Conservation (phyloP, 2,113 vertebrate species). For the Zosterops lateralis region DNA sequence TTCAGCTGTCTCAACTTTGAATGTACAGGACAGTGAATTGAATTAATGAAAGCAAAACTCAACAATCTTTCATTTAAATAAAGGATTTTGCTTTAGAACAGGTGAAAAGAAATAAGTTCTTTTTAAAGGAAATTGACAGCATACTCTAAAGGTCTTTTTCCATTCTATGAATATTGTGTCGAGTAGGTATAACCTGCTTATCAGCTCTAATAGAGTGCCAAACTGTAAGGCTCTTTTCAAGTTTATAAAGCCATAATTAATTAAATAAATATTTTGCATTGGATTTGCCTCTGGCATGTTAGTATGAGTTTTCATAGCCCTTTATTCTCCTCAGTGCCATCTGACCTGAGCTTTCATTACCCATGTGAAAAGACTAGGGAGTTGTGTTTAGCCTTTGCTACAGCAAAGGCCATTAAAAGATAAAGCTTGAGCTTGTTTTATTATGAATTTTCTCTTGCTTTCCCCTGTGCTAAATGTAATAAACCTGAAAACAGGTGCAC, state of each 20-base stretch:
- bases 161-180: background rate
- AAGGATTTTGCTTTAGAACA: background rate
- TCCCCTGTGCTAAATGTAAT: slow-evolving; percentile 21
- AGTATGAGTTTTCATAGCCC: background rate
- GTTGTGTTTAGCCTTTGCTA: background rate
- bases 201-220: background rate
- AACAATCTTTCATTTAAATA: background rate
- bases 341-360: background rate
- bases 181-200: background rate
- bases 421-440: slow-evolving; percentile 15
- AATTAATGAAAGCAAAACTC: background rate
- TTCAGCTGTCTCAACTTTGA: background rate
- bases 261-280: background rate
- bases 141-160: background rate
- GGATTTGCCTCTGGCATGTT: background rate
- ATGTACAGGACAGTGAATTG: background rate
- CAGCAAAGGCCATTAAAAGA: slow-evolving; percentile 18
- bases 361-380: background rate
- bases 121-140: background rate
- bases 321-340: slow-evolving; percentile 9
- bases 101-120: background rate
- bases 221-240: background rate
- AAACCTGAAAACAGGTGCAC: slow-evolving; percentile 35
- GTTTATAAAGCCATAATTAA: background rate
- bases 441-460: slow-evolving; percentile 15